These are phyloP conservation scores for Dipodomys stephensi DNA, from an alignment of 2,113 vertebrate species.

Conservation along the genomic window DNA sequence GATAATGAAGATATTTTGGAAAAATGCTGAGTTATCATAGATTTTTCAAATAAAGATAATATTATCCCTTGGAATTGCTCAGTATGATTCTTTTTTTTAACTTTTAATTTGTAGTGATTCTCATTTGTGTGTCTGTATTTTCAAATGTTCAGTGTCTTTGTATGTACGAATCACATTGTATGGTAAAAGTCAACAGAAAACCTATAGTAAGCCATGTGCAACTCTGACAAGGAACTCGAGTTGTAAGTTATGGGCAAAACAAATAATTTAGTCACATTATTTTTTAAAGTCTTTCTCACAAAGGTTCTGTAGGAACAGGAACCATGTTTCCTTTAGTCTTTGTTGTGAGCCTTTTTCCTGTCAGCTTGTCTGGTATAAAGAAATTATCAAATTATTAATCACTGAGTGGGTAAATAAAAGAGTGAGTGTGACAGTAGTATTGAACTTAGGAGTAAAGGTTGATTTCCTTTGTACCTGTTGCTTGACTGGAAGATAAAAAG, in stretches of 20 bases:
- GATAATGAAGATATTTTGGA: neutral
- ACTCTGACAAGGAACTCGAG: neutral
- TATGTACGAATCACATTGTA: neutral
- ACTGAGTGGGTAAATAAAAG: neutral
- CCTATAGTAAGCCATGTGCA: neutral
- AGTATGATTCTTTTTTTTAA: neutral
- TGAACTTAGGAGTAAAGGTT: neutral
- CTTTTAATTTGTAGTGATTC: constrained; percentile 20
- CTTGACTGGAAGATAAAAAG: constrained; percentile 16
- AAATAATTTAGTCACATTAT: neutral
- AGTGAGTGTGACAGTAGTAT: neutral
- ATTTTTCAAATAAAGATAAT: constrained; percentile 36
- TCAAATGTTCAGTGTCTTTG: constrained; percentile 4
- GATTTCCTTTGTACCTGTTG: neutral
- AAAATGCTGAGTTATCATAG: neutral
- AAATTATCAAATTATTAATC: neutral
- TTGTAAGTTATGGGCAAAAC: neutral
- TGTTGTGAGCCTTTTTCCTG: neutral
- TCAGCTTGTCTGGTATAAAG: neutral
- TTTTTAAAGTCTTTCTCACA: neutral
- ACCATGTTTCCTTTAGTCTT: neutral
- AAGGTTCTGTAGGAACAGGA: neutral
- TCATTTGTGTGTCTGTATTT: constrained; percentile 49
- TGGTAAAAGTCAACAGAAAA: constrained; percentile 2
- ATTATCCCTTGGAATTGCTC: neutral